Evolutionary conservation across 2,888 invertebrate species (phyloP).

Genomic region (Xanthorhoe designata): DNA sequence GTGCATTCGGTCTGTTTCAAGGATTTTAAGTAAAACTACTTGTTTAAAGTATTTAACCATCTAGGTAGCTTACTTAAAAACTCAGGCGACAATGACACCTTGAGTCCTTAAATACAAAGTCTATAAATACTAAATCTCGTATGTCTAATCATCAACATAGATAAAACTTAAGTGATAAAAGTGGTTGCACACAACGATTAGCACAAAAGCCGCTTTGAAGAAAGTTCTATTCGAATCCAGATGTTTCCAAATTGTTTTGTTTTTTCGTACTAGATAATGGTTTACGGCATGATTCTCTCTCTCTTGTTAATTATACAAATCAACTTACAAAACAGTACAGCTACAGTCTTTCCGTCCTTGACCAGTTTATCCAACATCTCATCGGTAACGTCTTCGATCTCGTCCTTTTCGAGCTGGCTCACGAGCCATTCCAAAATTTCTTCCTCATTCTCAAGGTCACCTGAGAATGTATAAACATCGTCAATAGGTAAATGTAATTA

Average conservation of each 20-base stretch:
- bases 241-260: too few species aligned
- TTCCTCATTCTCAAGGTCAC: conserved; percentile 95
- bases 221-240: too few species aligned
- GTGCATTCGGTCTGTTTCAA: too few species aligned
- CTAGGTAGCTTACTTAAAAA: too few species aligned
- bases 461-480: conserved; percentile 59
- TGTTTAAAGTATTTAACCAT: neutral
- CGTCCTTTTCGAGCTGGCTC: conserved; percentile 95
- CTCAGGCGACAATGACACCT: too few species aligned
- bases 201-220: too few species aligned
- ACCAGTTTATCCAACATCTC: conserved; percentile 96
- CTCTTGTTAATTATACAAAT: neutral
- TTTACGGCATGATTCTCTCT: neutral
- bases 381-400: conserved; percentile 97
- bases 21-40: too few species aligned
- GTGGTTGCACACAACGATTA: too few species aligned
- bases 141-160: neutral
- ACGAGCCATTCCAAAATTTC: conserved; percentile 95
- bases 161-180: too few species aligned
- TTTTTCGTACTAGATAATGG: too few species aligned
- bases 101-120: neutral
- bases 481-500: conserved; percentile 8
- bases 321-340: conserved; percentile 95
- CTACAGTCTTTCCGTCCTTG: conserved; percentile 94
- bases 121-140: too few species aligned